phyloP scores from a whole-genome alignment of 2,797 vertebrate species.

The Jordanella pulchra region DNA sequence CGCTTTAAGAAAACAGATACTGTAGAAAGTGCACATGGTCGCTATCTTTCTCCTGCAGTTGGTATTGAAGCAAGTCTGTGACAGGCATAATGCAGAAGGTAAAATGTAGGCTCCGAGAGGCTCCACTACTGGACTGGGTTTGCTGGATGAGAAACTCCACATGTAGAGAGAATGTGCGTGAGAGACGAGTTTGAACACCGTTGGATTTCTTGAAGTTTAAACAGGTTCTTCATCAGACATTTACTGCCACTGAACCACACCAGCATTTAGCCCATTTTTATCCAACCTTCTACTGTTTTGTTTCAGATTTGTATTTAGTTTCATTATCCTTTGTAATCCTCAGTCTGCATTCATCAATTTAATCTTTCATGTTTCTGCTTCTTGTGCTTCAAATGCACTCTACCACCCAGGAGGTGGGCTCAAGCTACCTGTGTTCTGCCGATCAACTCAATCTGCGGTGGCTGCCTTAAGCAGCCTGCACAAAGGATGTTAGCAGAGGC shows the following conservation, averaged over 20 bases:
- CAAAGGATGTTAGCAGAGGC: conserved; percentile 84
- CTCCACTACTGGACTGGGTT: conserved; percentile 26
- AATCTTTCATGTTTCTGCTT: conserved; percentile 37
- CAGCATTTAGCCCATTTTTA: conserved; percentile 19
- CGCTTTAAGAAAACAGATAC: conserved; percentile 14
- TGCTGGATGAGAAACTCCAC: conserved; percentile 14
- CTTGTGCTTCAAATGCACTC: conserved; percentile 38
- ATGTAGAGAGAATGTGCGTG: conserved; percentile 44
- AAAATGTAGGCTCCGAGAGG: conserved; percentile 40
- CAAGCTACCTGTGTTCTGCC: conserved; percentile 55
- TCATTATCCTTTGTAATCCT: conserved; percentile 47
- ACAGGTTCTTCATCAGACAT: conserved; percentile 21
- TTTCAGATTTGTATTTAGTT: conserved; percentile 37
- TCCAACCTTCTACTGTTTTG: conserved; percentile 21
- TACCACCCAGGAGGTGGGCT: conserved; percentile 49
- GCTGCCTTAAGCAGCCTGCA: conserved; percentile 41
- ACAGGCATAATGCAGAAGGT: conserved; percentile 25
- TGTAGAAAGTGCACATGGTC: conserved; percentile 20
- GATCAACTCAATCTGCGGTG: conserved; percentile 44
- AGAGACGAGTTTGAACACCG: conserved; percentile 32
- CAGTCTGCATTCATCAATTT: conserved; percentile 25
- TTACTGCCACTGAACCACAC: conserved; percentile 13
- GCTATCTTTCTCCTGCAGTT: conserved; percentile 29
- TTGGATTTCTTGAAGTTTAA: conserved; percentile 38
- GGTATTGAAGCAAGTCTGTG: conserved; percentile 22